These are phyloP conservation scores for Otus scops DNA, from an alignment of 2,797 vertebrate genomes.

Conservation along the genomic window DNA sequence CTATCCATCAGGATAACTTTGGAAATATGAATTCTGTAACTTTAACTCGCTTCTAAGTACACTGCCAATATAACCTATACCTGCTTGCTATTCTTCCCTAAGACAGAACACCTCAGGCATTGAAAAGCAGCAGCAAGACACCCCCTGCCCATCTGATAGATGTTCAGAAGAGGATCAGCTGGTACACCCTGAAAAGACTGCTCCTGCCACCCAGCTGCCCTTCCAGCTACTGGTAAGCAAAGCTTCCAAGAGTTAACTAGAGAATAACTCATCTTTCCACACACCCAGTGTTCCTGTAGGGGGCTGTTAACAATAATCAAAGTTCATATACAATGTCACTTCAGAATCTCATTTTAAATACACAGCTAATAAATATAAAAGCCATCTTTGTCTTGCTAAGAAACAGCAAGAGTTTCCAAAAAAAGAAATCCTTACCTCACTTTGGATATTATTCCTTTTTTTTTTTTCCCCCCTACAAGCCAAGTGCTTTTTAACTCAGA, in stretches of 20 bases:
- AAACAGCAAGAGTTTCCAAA: not conserved
- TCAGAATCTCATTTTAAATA: not conserved
- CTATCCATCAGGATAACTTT: not conserved
- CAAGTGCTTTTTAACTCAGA: not conserved
- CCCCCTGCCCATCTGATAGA: fast-evolving
- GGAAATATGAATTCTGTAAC: not conserved
- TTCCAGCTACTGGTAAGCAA: not conserved
- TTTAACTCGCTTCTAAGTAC: not conserved
- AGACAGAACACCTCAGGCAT: not conserved
- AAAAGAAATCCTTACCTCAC: not conserved
- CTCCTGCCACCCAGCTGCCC: not conserved
- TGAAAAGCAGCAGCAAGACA: not conserved
- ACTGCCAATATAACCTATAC: not conserved
- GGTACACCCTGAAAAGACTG: not conserved
- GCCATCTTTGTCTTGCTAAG: not conserved
- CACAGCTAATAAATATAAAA: not conserved
- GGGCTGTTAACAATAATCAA: not conserved
- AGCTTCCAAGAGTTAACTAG: not conserved
- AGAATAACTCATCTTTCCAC: not conserved
- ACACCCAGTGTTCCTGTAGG: not conserved
- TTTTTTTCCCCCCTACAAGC: not conserved
- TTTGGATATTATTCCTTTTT: not conserved
- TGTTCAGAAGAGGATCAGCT: not conserved
- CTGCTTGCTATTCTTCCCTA: not conserved
- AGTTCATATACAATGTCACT: fast-evolving